Evolutionary conservation across 2,888 invertebrate genomes (phyloP).

Genomic region (Yponomeuta evonymella): DNA sequence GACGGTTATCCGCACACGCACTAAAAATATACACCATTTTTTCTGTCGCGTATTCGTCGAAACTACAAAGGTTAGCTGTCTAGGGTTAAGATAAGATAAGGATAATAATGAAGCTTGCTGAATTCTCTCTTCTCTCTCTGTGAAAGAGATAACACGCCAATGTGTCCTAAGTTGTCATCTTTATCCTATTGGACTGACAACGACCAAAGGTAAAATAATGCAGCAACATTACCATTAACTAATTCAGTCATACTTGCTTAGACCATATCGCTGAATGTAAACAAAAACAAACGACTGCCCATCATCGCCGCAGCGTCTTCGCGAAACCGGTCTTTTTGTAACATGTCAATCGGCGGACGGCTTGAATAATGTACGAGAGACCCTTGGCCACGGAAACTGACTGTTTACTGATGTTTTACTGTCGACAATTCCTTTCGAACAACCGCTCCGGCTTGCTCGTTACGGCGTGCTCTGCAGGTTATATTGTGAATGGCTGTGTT

Average conservation of each 20-base stretch:
- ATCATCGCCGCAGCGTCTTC: conserved; percentile 11
- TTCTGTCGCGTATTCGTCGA: too few relatives aligned
- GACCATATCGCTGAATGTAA: not conserved
- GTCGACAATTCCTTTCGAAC: conserved; percentile 8
- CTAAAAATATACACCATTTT: too few relatives aligned
- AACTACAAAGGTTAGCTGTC: too few relatives aligned
- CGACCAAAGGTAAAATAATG: too few relatives aligned
- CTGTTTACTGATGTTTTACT: conserved; percentile 17
- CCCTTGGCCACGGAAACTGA: conserved; percentile 11
- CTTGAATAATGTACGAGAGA: conserved; percentile 23
- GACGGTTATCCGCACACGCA: too few relatives aligned
- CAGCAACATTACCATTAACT: not conserved
- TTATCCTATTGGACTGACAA: too few relatives aligned
- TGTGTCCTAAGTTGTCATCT: too few relatives aligned
- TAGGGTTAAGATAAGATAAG: too few relatives aligned
- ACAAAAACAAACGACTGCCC: not conserved
- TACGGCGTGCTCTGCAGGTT: conserved; percentile 1
- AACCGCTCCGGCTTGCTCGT: conserved; percentile 13
- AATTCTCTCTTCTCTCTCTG: too few relatives aligned
- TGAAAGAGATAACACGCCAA: too few relatives aligned
- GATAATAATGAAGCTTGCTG: too few relatives aligned
- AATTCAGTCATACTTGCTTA: not conserved
- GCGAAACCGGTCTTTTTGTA: conserved; percentile 18
- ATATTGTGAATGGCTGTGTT: not conserved
- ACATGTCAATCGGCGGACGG: conserved; percentile 29